Percentiles rank a stretch among this genome's conserved stretches.
Evolutionary conservation across 1,140 invertebrate genomes (phyloP).

Genomic region (Drosophila mojavensis): DNA sequence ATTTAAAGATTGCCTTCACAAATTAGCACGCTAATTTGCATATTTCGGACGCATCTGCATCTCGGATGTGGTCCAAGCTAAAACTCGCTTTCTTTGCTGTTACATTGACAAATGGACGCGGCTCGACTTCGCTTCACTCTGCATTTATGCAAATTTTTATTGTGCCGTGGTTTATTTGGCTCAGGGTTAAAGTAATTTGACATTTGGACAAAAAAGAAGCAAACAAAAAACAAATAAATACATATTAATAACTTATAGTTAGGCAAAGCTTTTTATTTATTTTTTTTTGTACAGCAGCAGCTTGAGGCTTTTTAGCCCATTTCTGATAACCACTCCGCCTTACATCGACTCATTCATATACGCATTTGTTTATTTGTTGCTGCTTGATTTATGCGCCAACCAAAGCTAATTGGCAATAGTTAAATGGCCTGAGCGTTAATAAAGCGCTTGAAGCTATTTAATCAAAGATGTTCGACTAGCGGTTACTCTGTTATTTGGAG

Average conservation of each 20-base stretch:
- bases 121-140: slow-evolving; percentile 46
- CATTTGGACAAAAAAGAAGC: slow-evolving; percentile 53
- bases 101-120: slow-evolving; percentile 72
- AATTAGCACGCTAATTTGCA: slow-evolving; percentile 73
- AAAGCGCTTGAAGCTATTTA: no score
- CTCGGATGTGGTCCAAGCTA: not conserved
- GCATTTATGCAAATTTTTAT: slow-evolving; percentile 69
- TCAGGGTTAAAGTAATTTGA: slow-evolving; percentile 67
- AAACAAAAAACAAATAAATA: slow-evolving; percentile 4
- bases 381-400: not conserved
- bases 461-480: no score
- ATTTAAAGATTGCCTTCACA: slow-evolving; percentile 62
- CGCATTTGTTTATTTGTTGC: slow-evolving; percentile 15
- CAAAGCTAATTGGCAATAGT: not conserved
- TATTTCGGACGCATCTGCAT: slow-evolving; percentile 40
- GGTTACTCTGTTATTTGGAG: no score
- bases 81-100: slow-evolving; percentile 49
- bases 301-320: slow-evolving; percentile 16
- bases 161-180: slow-evolving; percentile 46
- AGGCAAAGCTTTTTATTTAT: not conserved
- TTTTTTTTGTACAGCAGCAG: no score
- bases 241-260: slow-evolving; percentile 55
- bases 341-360: slow-evolving; percentile 55
- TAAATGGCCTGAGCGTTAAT: not conserved
- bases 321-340: slow-evolving; percentile 1